Evolutionary conservation across 2,113 vertebrate genomes (phyloP).

Genomic region (Istiophorus platypterus): DNA sequence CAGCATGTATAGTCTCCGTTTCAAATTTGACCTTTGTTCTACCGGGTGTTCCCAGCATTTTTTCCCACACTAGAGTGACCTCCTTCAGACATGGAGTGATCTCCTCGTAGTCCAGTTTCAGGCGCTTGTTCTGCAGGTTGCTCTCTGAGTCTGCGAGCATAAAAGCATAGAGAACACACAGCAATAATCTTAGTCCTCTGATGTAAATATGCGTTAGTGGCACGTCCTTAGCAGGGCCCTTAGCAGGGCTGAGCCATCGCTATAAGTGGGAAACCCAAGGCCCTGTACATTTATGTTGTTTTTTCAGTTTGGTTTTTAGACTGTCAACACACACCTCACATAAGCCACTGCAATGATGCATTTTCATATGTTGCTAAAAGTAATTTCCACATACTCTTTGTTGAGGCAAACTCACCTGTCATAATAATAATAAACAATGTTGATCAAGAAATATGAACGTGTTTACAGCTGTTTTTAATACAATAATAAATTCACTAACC

Average conservation of each 20-base stretch:
- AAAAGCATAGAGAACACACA: constrained; percentile 1
- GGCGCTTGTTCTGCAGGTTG: constrained; percentile 92
- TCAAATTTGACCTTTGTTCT: constrained; percentile 93
- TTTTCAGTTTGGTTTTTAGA: not conserved
- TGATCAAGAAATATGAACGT: not conserved
- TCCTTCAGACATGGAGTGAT: constrained; percentile 97
- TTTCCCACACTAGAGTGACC: constrained; percentile 95
- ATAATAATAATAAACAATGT: not conserved
- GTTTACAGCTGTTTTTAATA: not conserved
- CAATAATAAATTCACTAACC: not conserved
- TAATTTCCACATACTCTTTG: not conserved
- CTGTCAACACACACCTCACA: not conserved
- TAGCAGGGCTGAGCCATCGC: not conserved
- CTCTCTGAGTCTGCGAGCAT: constrained; percentile 89
- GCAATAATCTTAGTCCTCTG: not conserved
- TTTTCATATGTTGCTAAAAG: not conserved
- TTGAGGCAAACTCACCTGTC: not conserved
- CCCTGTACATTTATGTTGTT: not conserved
- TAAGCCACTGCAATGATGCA: not conserved
- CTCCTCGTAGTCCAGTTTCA: constrained; percentile 98
- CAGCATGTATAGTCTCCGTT: constrained; percentile 90
- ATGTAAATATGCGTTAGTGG: not conserved
- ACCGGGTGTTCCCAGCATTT: constrained; percentile 91
- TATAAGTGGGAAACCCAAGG: not conserved
- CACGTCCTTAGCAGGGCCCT: not conserved